These are phyloP conservation scores for Callosobruchus maculatus DNA, from an alignment of 2,888 invertebrate species.

Conservation along the genomic window DNA sequence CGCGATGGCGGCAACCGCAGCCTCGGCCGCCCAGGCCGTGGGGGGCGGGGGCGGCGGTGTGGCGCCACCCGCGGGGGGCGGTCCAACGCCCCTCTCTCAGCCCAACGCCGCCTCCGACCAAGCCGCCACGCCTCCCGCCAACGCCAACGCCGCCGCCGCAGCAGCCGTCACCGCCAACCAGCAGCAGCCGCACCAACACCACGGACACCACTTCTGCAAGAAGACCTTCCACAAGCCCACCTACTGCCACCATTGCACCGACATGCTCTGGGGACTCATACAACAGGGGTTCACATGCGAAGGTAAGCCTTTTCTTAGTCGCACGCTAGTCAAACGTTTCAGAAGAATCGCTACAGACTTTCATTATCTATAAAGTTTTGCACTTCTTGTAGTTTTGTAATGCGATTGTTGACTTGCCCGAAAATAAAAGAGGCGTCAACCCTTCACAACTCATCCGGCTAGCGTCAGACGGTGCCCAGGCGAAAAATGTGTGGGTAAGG, in stretches of 20 bases:
- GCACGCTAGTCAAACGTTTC: no score
- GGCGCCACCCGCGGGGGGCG: background rate
- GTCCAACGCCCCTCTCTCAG: background rate
- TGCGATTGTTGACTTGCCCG: no score
- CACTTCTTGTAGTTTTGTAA: no score
- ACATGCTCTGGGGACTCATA: slow-evolving; percentile 99
- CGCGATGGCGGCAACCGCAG: background rate
- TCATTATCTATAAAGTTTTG: no score
- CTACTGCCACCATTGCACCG: slow-evolving; percentile 99
- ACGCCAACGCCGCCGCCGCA: background rate
- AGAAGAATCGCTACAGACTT: no score
- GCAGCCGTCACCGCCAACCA: slow-evolving; percentile 28
- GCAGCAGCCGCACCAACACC: slow-evolving; percentile 57
- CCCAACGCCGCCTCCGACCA: background rate
- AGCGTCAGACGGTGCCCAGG: no score
- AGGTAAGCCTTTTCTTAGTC: slow-evolving; percentile 64
- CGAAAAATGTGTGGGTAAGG: no score
- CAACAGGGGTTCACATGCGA: slow-evolving; percentile 99
- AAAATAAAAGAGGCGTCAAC: no score
- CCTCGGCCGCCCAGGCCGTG: background rate
- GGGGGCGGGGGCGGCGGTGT: slow-evolving; percentile 8
- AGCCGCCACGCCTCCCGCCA: background rate
- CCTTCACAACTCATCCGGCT: no score
- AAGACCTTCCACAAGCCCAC: slow-evolving; percentile 99
- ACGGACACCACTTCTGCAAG: slow-evolving; percentile 98